phyloP scores from a whole-genome alignment of 2,113 vertebrate genomes.

The Neolamprologus modestus region DNA sequence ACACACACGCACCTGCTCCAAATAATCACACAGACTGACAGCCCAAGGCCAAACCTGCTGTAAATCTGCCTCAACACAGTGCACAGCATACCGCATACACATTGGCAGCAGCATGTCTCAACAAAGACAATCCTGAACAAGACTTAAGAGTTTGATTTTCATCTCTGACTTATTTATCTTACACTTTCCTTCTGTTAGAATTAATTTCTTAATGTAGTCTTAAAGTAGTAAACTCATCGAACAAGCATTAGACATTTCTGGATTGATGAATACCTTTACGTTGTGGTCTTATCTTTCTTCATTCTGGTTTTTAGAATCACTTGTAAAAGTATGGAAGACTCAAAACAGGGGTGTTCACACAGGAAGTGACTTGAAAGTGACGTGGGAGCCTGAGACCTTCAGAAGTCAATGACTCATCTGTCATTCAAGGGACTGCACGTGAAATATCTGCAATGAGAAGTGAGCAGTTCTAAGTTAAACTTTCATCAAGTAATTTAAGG shows the following conservation, averaged over 20 bases:
- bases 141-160: background rate
- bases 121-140: background rate
- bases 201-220: background rate
- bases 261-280: background rate
- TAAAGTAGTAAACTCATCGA: background rate
- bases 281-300: background rate
- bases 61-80: slow-evolving; percentile 38
- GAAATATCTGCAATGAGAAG: background rate
- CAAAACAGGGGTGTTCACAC: background rate
- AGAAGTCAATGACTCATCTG: background rate
- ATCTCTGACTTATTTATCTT: background rate
- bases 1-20: slow-evolving; percentile 17
- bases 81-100: background rate
- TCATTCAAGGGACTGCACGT: background rate
- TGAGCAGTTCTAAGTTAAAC: background rate
- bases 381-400: background rate
- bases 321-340: background rate
- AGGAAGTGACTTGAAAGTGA: background rate
- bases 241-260: background rate
- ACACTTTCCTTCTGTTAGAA: background rate
- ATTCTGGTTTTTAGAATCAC: background rate
- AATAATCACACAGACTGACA: slow-evolving; percentile 12
- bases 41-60: slow-evolving; percentile 49
- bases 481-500: background rate
- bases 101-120: slow-evolving; percentile 3